Base-by-base conservation (phyloP, 2,113 vertebrate genomes). In the Narcine bancroftii region DNA sequence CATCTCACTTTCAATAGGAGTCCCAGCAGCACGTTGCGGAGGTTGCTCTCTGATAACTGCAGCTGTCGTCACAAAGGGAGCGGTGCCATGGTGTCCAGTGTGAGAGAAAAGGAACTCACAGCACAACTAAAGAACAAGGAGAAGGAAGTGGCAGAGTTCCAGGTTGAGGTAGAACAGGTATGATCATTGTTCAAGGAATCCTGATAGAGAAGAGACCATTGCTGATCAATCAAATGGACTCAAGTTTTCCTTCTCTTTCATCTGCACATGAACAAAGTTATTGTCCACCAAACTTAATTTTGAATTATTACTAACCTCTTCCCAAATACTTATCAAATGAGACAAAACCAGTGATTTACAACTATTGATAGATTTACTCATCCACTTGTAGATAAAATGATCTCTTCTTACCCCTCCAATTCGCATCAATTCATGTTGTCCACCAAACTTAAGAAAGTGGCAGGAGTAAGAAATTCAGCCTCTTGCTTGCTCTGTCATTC, bases 151-250 rank as follows among this genome's bases (percentile, higher is more conserved):
- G 5, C 39, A 33, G 65, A 91, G 39, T 65, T 91, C 21, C 63
- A 69, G 89, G 66, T 3, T 45, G 89, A 91, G 63, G 42, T 66
- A 33, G 89, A 91, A 24, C 66, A 91, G 89, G 89, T 91, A 69
- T 6, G 53, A 17, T 60, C n/a, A 1, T 7, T 53, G 4, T 33
- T 85, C 53, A 60, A 6, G 53, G 56, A 56, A 60, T 9, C 29
- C 47, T n/a, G 29, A 26, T 47, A 83, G 15, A 11, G 10, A 1
- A 10, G 0, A 13, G 47, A 26, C 39, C 19, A 75, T 21, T 77
- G 39, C 75, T 77, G 75, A 6, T 77, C 45, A 45, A 45, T 79
- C 2, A 47, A 79, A 26, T 47, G 42, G 7, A 3, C 1, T 47
- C 9, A 11, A n/a, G 19, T 26, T 77, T 79, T 24, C 42, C 19